Evolutionary conservation across 2,797 vertebrate species (phyloP).

Genomic region (Cetoscarus ocellatus): DNA sequence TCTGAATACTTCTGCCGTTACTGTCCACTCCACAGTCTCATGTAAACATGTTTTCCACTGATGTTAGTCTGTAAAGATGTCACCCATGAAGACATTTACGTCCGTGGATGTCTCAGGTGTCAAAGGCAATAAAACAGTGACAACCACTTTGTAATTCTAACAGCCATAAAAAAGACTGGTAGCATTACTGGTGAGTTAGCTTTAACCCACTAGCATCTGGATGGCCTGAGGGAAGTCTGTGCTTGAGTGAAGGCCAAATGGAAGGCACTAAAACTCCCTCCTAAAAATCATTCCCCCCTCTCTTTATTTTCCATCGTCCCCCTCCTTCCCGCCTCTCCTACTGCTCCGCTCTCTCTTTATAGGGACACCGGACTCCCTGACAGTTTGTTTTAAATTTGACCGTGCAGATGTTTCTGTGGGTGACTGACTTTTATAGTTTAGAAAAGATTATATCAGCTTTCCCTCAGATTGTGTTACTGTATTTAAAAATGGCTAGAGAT

Average conservation of each 20-base stretch:
- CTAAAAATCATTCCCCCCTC: constrained; percentile 59
- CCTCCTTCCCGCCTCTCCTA: constrained; percentile 38
- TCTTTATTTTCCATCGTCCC: constrained; percentile 59
- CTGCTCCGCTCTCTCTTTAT: constrained; percentile 85
- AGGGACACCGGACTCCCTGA: constrained; percentile 94
- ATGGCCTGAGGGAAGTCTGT: constrained; percentile 63
- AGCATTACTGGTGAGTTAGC: constrained; percentile 53
- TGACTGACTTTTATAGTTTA: constrained; percentile 99
- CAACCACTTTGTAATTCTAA: constrained; percentile 62
- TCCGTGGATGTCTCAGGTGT: constrained; percentile 53
- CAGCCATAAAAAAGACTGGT: constrained; percentile 51
- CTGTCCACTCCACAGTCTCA: neutral
- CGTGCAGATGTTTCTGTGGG: constrained; percentile 97
- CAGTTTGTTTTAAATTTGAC: constrained; percentile 99
- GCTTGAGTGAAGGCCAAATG: constrained; percentile 69
- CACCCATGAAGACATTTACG: constrained; percentile 26
- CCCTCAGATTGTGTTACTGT: constrained; percentile 98
- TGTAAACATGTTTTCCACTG: constrained; percentile 34
- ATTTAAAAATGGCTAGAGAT: constrained; percentile 86
- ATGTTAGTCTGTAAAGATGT: constrained; percentile 38
- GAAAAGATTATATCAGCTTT: constrained; percentile 99
- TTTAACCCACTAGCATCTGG: constrained; percentile 54
- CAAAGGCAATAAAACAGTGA: constrained; percentile 60
- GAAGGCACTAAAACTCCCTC: constrained; percentile 72
- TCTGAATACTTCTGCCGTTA: neutral